Percentiles rank a stretch among this genome's conserved stretches.
Evolutionary conservation across 1,140 invertebrate species (phyloP).

Genomic region (Apocrypta bakeri): DNA sequence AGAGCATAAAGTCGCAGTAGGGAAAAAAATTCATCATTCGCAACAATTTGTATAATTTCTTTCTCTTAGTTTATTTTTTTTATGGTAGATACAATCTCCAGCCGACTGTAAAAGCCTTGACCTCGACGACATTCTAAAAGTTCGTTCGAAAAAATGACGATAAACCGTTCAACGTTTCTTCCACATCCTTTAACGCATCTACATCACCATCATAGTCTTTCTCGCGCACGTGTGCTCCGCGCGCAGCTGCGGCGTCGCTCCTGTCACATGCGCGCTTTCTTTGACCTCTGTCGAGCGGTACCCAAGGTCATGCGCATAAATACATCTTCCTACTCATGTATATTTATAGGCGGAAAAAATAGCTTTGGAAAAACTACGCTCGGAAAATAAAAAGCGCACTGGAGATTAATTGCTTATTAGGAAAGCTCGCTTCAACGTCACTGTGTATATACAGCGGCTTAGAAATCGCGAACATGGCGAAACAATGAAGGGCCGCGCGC

Average conservation of each 20-base stretch:
- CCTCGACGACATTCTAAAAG: background rate
- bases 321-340: background rate
- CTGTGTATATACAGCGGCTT: background rate
- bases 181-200: background rate
- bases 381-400: background rate
- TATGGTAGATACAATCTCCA: background rate
- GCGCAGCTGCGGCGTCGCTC: background rate
- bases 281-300: conserved; percentile 9
- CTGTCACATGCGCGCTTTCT: conserved; percentile 22
- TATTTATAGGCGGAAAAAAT: background rate
- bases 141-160: background rate
- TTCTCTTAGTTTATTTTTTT: background rate
- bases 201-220: too few species aligned
- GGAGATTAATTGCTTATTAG: conserved; percentile 7
- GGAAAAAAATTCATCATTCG: background rate
- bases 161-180: background rate
- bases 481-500: conserved; percentile 4
- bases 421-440: background rate
- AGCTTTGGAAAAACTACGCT: background rate
- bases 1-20: background rate
- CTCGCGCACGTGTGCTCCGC: conserved; percentile 7
- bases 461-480: background rate
- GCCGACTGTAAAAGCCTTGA: too few species aligned
- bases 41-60: background rate
- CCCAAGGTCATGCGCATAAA: conserved; percentile 41